phyloP scores from a whole-genome alignment of 2,797 vertebrate genomes.

The Limosa lapponica region DNA sequence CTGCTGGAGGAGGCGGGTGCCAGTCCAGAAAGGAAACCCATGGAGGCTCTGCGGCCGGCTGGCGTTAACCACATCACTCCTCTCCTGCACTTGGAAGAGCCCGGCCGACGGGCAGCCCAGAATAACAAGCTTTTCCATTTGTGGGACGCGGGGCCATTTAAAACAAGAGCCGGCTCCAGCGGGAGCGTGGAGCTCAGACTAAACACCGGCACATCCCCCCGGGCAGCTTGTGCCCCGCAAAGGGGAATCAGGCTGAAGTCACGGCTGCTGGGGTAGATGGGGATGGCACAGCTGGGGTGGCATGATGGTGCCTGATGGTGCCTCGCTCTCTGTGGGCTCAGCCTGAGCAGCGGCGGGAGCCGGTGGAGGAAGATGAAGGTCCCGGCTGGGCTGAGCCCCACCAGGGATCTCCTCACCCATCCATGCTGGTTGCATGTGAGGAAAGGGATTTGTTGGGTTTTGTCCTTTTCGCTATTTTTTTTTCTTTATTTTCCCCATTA shows the following conservation, averaged over 20 bases:
- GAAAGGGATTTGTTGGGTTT: background rate
- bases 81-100: constrained; percentile 6
- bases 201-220: background rate
- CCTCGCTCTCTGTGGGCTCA: background rate
- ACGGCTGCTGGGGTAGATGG: background rate
- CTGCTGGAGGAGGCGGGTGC: background rate
- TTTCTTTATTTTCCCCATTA: too few relatives aligned
- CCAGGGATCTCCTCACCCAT: background rate
- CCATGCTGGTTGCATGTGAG: fast-evolving
- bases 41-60: background rate
- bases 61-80: constrained; percentile 28
- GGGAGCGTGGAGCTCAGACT: background rate
- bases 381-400: background rate
- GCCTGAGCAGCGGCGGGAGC: fast-evolving
- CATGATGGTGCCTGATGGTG: fast-evolving
- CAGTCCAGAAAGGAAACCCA: constrained; percentile 36
- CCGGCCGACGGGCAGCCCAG: constrained; percentile 17
- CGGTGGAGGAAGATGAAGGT: background rate
- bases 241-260: background rate
- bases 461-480: background rate
- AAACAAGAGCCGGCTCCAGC: constrained; percentile 47
- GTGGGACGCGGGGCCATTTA: background rate
- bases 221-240: fast-evolving
- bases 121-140: constrained; percentile 66
- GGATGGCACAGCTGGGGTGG: fast-evolving